A percentile compares a stretch with the other conserved stretches of the same genome.
These are phyloP conservation scores for Eustalomyia histrio DNA, from an alignment of 2,888 invertebrate species.

Conservation along the genomic window DNA sequence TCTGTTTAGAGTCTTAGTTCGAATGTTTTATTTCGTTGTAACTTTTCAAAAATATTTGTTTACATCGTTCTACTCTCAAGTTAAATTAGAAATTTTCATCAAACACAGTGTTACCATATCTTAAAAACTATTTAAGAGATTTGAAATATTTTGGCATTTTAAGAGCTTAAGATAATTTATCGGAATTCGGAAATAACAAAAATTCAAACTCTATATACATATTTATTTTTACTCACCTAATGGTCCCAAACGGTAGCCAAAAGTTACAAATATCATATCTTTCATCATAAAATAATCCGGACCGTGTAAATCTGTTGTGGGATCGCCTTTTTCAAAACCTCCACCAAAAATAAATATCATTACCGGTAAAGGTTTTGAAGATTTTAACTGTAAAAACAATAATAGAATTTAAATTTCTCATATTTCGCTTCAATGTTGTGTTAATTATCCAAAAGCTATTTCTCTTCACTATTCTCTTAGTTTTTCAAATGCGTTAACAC, in stretches of 20 bases:
- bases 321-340: conserved; percentile 79
- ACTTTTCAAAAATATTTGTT: too few relatives aligned
- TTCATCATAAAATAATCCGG: conserved; percentile 80
- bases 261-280: conserved; percentile 79
- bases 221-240: conserved; percentile 72
- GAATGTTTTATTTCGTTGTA: too few relatives aligned
- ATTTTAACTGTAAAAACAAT: conserved; percentile 63
- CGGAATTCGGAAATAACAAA: too few relatives aligned
- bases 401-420: neutral
- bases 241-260: conserved; percentile 80
- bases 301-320: conserved; percentile 75
- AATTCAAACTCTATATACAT: too few relatives aligned
- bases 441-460: neutral
- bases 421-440: neutral
- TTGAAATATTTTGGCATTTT: too few relatives aligned
- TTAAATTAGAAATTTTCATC: too few relatives aligned
- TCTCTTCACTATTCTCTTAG: neutral
- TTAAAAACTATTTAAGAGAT: too few relatives aligned
- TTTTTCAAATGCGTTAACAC: conserved; percentile 38
- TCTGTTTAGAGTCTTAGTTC: too few relatives aligned
- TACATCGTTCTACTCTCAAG: too few relatives aligned
- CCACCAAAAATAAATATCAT: conserved; percentile 81
- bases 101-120: too few relatives aligned
- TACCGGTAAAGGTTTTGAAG: conserved; percentile 72
- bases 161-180: too few relatives aligned